phyloP scores from a whole-genome alignment of 2,797 vertebrate species.

The Poeciliopsis paucimaculata region DNA sequence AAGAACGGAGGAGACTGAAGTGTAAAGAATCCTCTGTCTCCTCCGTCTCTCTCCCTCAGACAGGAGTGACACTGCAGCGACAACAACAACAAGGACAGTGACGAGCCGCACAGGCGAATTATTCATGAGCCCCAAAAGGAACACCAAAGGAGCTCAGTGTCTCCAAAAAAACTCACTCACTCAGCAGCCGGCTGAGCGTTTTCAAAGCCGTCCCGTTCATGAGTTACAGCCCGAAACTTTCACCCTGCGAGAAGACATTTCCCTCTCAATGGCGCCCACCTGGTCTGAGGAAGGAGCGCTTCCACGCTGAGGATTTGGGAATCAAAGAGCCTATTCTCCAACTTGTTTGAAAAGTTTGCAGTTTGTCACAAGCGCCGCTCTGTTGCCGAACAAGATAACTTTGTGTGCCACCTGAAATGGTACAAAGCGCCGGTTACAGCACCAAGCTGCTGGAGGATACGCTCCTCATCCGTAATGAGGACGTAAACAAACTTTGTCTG shows the following conservation, averaged over 20 bases:
- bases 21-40: slow-evolving; percentile 76
- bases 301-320: slow-evolving; percentile 27
- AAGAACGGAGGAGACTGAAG: slow-evolving; percentile 68
- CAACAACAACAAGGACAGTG: slow-evolving; percentile 69
- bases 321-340: slow-evolving; percentile 70
- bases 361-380: slow-evolving; percentile 63
- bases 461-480: slow-evolving; percentile 55
- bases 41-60: slow-evolving; percentile 64
- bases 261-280: slow-evolving; percentile 75
- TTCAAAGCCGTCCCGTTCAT: slow-evolving; percentile 68
- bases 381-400: slow-evolving; percentile 63
- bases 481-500: slow-evolving; percentile 50
- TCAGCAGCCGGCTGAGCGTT: slow-evolving; percentile 48
- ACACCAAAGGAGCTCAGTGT: slow-evolving; percentile 74
- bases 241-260: slow-evolving; percentile 58
- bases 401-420: slow-evolving; percentile 67
- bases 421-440: slow-evolving; percentile 44
- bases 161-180: slow-evolving; percentile 52
- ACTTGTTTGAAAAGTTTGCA: slow-evolving; percentile 65
- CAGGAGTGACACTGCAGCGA: slow-evolving; percentile 67
- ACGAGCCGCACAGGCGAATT: slow-evolving; percentile 63
- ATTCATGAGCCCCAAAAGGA: slow-evolving; percentile 71
- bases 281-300: slow-evolving; percentile 62
- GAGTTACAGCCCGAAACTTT: slow-evolving; percentile 66
- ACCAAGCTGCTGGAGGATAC: slow-evolving; percentile 28